Evolutionary conservation across 2,888 invertebrate genomes (phyloP).

Genomic region (Agrotis puta): DNA sequence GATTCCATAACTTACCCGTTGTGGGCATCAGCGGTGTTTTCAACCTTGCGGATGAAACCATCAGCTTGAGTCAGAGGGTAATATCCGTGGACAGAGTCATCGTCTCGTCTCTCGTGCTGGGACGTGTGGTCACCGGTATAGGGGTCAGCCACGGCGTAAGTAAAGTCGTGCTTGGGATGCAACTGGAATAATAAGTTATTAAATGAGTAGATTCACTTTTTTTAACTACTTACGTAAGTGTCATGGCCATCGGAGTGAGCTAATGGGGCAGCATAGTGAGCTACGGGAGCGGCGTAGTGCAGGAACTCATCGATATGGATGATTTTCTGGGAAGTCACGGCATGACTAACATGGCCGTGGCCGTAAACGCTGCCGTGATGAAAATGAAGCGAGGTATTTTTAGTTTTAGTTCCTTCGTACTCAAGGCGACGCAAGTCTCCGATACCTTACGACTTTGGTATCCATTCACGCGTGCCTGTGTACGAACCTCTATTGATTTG

Average conservation of each 20-base stretch:
- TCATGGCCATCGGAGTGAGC: constrained; percentile 71
- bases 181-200: constrained; percentile 65
- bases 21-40: constrained; percentile 80
- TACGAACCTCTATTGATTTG: too few species aligned
- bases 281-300: constrained; percentile 62
- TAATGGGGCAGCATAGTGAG: constrained; percentile 59
- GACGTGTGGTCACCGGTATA: constrained; percentile 91
- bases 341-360: constrained; percentile 72
- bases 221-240: constrained; percentile 58
- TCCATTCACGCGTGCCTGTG: too few species aligned
- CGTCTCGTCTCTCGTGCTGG: constrained; percentile 89
- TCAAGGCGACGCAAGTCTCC: too few species aligned
- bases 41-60: constrained; percentile 81
- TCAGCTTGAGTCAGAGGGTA: constrained; percentile 89
- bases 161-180: constrained; percentile 85
- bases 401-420: too few species aligned
- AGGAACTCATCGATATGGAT: constrained; percentile 77
- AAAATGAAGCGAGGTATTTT: too few species aligned
- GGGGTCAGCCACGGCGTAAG: constrained; percentile 89
- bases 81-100: constrained; percentile 91
- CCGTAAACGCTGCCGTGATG: constrained; percentile 73
- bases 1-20: constrained; percentile 2
- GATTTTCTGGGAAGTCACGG: constrained; percentile 82
- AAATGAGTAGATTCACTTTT: too few species aligned
- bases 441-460: too few species aligned